These are phyloP conservation scores for Hedychridium roseum DNA, from an alignment of 2,888 invertebrate species.

Conservation along the genomic window DNA sequence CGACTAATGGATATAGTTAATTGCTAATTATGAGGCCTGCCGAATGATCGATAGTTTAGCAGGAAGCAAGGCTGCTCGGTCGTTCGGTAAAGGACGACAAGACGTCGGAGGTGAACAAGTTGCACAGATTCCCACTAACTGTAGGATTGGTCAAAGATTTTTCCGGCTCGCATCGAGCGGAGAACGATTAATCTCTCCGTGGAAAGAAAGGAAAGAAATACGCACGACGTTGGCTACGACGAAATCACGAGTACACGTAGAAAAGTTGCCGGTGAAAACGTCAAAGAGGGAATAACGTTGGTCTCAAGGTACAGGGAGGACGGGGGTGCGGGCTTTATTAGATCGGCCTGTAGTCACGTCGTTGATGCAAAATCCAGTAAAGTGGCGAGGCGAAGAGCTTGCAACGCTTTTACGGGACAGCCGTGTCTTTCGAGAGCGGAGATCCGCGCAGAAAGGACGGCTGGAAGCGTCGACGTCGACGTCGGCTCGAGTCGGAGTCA, in stretches of 20 bases:
- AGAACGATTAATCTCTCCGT: too few relatives aligned
- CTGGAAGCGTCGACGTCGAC: conserved; percentile 13
- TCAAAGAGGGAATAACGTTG: conserved; percentile 54
- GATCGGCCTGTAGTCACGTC: conserved; percentile 50
- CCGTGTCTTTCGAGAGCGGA: conserved; percentile 16
- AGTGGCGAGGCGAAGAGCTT: conserved; percentile 44
- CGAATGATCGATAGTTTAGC: conserved; percentile 62
- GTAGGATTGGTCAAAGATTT: too few relatives aligned
- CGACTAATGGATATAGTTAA: conserved; percentile 64
- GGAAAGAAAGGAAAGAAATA: not conserved
- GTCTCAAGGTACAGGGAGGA: conserved; percentile 33
- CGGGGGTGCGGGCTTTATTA: conserved; percentile 60
- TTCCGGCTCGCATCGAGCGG: too few relatives aligned
- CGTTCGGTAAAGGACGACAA: conserved; percentile 38
- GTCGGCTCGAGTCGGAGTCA: too few relatives aligned
- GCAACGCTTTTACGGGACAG: conserved; percentile 30
- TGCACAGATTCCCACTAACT: conserved; percentile 30
- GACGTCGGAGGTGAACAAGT: conserved; percentile 23
- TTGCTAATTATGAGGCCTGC: conserved; percentile 64
- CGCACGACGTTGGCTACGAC: not conserved
- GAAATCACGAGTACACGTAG: not conserved
- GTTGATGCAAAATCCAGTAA: conserved; percentile 49
- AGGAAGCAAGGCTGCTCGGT: conserved; percentile 48
- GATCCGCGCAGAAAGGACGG: conserved; percentile 31
- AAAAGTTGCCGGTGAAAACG: conserved; percentile 39